phyloP scores from a whole-genome alignment of 2,888 invertebrate genomes.

The Ceraclea dissimilis region DNA sequence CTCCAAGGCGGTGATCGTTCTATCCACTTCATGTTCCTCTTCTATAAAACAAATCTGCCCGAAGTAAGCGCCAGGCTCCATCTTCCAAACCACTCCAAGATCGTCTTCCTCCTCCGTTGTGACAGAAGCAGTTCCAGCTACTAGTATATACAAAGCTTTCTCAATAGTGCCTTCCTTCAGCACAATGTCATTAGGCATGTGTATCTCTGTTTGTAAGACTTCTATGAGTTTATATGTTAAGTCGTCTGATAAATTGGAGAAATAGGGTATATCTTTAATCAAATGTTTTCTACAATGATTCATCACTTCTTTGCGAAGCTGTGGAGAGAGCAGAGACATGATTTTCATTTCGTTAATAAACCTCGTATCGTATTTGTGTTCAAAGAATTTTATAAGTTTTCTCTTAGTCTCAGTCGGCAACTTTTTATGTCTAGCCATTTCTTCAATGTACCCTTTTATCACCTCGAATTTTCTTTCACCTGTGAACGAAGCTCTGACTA shows the following conservation, averaged over 20 bases:
- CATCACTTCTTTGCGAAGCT: conserved; percentile 5
- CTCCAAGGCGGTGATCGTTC: conserved; percentile 4
- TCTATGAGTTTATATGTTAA: background rate
- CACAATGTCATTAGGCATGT: background rate
- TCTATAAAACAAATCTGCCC: background rate
- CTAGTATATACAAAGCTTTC: background rate
- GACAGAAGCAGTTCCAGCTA: background rate
- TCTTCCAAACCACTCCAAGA: background rate
- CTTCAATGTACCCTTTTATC: conserved; percentile 1
- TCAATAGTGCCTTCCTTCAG: background rate
- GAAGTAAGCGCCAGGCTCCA: background rate
- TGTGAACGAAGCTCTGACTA: conserved; percentile 4
- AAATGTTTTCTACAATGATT: conserved; percentile 2
- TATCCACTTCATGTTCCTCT: background rate
- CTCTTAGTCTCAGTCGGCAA: background rate
- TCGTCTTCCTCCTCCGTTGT: background rate
- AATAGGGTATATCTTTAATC: conserved; percentile 2
- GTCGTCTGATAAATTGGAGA: background rate
- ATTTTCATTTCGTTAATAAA: conserved; percentile 13
- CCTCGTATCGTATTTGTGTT: conserved; percentile 6
- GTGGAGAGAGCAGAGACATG: conserved; percentile 2
- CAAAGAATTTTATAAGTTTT: conserved; percentile 6
- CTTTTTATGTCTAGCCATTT: conserved; percentile 10
- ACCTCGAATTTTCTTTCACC: conserved; percentile 9
- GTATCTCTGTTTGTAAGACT: background rate